These are phyloP conservation scores for Bombus waltoni DNA, from an alignment of 1,140 invertebrate species.

Conservation along the genomic window DNA sequence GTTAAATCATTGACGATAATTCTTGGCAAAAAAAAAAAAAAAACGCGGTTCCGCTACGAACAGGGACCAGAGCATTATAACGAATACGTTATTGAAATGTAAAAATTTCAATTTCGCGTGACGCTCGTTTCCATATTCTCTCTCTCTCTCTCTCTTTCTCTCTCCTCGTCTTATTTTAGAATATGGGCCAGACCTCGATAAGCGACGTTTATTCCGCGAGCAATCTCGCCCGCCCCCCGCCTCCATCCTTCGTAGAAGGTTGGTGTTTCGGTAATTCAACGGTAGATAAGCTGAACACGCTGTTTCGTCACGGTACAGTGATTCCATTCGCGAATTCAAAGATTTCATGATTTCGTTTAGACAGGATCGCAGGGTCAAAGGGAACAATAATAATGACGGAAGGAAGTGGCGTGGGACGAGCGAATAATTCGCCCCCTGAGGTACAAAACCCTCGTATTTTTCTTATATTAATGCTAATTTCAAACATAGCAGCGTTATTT, in stretches of 20 bases:
- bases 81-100: constrained; percentile 5
- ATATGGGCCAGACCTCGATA: too few relatives aligned
- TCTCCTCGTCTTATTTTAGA: not conserved
- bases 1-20: constrained; percentile 30
- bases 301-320: not conserved
- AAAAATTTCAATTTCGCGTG: constrained; percentile 29
- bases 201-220: not conserved
- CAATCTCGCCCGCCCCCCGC: not conserved
- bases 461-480: constrained; percentile 79
- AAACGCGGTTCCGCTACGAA: not conserved
- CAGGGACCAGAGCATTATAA: not conserved
- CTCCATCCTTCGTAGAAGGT: not conserved
- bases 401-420: constrained; percentile 33
- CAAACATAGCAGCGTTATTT: constrained; percentile 69
- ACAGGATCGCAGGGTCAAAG: not conserved
- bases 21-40: not conserved
- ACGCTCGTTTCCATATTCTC: not conserved
- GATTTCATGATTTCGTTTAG: constrained; percentile 16
- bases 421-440: constrained; percentile 28
- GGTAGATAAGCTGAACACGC: not conserved
- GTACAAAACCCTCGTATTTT: constrained; percentile 62
- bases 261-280: not conserved
- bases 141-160: not conserved
- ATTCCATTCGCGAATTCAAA: not conserved
- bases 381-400: constrained; percentile 40